Evolutionary conservation across 2,113 vertebrate species (phyloP).

Genomic region (Alexandromys fortis): DNA sequence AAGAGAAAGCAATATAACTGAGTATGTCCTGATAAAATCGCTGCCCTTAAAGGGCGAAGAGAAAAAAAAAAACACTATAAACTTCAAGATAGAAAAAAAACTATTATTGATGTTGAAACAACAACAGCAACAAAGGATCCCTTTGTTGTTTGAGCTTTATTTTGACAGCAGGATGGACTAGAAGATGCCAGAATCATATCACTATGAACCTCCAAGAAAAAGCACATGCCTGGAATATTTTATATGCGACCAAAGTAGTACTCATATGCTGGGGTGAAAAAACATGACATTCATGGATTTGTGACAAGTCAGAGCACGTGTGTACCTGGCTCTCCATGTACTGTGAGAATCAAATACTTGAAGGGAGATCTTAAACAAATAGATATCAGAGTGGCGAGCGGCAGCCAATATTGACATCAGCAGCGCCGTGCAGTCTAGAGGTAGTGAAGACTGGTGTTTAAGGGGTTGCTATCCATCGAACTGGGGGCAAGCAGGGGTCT

Average conservation of each 20-base stretch:
- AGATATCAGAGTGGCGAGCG: background rate
- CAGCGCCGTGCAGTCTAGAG: background rate
- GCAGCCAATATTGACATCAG: background rate
- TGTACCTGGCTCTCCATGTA: background rate
- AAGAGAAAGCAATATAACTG: background rate
- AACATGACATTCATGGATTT: background rate
- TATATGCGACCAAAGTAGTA: background rate
- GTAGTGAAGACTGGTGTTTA: background rate
- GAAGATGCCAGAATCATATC: background rate
- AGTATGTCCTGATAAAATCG: background rate
- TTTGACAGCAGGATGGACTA: conserved; percentile 7
- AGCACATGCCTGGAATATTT: conserved; percentile 4
- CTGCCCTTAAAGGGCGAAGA: conserved; percentile 35
- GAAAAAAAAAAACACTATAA: background rate
- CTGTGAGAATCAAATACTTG: background rate
- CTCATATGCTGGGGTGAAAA: background rate
- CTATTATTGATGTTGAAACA: background rate
- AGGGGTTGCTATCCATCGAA: background rate
- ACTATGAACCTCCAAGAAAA: background rate
- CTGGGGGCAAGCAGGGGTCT: too few species aligned
- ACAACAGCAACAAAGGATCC: background rate
- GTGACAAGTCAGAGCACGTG: conserved; percentile 5
- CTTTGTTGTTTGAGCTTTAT: conserved; percentile 7
- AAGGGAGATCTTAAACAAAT: background rate
- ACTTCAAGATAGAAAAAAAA: background rate